These are phyloP conservation scores for Nematolebias whitei DNA, from an alignment of 2,113 vertebrate species.

Conservation along the genomic window DNA sequence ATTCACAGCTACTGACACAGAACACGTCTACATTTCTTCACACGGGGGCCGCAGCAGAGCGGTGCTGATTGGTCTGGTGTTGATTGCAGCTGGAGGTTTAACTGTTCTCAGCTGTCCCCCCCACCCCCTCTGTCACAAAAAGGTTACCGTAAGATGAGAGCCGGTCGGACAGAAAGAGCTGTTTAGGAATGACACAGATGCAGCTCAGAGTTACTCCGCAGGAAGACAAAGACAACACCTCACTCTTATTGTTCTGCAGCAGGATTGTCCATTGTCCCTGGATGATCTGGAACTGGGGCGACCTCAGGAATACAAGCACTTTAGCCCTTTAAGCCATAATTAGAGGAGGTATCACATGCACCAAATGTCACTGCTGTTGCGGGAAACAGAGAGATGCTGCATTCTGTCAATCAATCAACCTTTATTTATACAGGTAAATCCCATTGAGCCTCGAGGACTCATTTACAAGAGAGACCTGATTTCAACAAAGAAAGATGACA, in stretches of 20 bases:
- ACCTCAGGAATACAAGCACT: not conserved
- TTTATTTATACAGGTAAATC: too few relatives aligned
- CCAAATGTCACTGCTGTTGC: not conserved
- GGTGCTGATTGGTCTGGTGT: too few relatives aligned
- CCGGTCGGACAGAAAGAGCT: not conserved
- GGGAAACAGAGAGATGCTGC: conserved; percentile 14
- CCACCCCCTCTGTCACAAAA: conserved; percentile 6
- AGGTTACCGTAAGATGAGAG: conserved; percentile 45
- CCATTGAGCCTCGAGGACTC: too few relatives aligned
- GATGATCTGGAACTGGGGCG: not conserved
- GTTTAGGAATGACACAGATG: conserved; percentile 36
- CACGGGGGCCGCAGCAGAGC: too few relatives aligned
- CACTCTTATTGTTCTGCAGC: conserved; percentile 39
- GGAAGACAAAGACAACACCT: conserved; percentile 42
- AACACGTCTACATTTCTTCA: too few relatives aligned
- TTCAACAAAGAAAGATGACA: too few relatives aligned
- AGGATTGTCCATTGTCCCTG: conserved; percentile 16
- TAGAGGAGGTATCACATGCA: conserved; percentile 34
- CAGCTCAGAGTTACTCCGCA: conserved; percentile 54
- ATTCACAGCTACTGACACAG: too few relatives aligned
- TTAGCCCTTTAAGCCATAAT: conserved; percentile 21
- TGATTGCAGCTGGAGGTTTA: too few relatives aligned
- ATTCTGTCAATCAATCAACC: conserved; percentile 4
- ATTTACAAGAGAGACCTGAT: too few relatives aligned
- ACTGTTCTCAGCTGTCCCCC: not conserved